Base-by-base conservation (phyloP, 2,113 vertebrate species). In the Sander vitreus region DNA sequence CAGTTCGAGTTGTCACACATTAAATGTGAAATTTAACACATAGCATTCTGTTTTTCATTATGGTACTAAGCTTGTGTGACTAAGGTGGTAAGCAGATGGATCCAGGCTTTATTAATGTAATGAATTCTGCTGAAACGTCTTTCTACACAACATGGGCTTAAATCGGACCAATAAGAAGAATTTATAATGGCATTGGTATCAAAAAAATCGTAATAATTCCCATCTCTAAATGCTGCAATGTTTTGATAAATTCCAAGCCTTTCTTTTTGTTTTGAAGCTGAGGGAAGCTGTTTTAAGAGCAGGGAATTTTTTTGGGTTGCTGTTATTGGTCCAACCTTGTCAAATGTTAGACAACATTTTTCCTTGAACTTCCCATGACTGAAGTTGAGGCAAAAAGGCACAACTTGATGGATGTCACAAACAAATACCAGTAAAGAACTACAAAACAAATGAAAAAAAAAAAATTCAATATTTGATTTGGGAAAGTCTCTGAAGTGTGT, bases 401-500 rank as follows among this genome's bases (percentile, higher is more conserved):
- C 13, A 51, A 79, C 72, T 55, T 83, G 64, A 89, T 48, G 33
- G 39, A 62, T 79, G 82, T 60, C 66, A 73, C 62, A 62, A 19
- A 27, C 65, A 43, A 45, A 53, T 48, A n/a, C 18, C 45, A 71
- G 51, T 21, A 59, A 54, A 63, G 16, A 15, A 39, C 12, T 75
- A 75, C 39, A 66, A 77, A 78, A 79, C 16, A 70, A 65, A 72
- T 43, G 13, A 50, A 27, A 69, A 54, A 54, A 64, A 71, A 18
- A 57, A 3, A 39, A 66, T 79, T 27, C 25, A 79, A 67, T 57
- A 71, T 78, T 45, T 73, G 57, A 33, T 55, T 71, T 11, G 36
- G 25, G 78, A 68, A 81, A 54, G 25, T 36, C 36, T 77, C 23
- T 84, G 78, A 84, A 76, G 82, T 66, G n/a, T 81, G 68, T 79